These are phyloP conservation scores for Onthophagus sagittarius DNA, from an alignment of 2,888 invertebrate genomes.

Conservation along the genomic window DNA sequence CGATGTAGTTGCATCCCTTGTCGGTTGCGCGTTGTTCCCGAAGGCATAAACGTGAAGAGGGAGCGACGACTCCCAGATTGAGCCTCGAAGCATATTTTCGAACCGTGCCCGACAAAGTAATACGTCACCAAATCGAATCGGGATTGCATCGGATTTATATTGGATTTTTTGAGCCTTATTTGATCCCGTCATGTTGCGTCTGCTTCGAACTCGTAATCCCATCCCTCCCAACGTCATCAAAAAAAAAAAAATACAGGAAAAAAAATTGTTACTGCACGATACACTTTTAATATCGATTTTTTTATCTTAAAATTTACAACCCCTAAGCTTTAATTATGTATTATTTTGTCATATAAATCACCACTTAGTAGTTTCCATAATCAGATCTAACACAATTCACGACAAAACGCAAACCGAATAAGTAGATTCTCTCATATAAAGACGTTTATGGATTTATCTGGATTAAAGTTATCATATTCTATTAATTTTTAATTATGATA, in stretches of 20 bases:
- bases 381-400: not conserved
- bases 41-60: not conserved
- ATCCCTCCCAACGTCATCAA: not conserved
- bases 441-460: too few relatives aligned
- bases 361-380: not conserved
- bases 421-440: too few relatives aligned
- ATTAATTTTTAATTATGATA: too few relatives aligned
- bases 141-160: constrained; percentile 31
- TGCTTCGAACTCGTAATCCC: not conserved
- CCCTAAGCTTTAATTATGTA: not conserved
- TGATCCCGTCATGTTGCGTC: constrained; percentile 27
- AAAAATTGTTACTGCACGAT: too few relatives aligned
- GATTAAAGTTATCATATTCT: too few relatives aligned
- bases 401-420: not conserved
- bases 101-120: not conserved
- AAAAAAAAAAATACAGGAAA: too few relatives aligned
- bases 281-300: not conserved
- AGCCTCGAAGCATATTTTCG: not conserved
- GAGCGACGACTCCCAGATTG: not conserved
- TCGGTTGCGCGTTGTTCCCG: not conserved
- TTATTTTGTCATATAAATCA: not conserved
- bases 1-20: not conserved
- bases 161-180: constrained; percentile 31
- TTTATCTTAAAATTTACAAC: not conserved
- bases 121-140: constrained; percentile 15